phyloP scores from a whole-genome alignment of 2,888 invertebrate genomes.

The Drosophila cognata region DNA sequence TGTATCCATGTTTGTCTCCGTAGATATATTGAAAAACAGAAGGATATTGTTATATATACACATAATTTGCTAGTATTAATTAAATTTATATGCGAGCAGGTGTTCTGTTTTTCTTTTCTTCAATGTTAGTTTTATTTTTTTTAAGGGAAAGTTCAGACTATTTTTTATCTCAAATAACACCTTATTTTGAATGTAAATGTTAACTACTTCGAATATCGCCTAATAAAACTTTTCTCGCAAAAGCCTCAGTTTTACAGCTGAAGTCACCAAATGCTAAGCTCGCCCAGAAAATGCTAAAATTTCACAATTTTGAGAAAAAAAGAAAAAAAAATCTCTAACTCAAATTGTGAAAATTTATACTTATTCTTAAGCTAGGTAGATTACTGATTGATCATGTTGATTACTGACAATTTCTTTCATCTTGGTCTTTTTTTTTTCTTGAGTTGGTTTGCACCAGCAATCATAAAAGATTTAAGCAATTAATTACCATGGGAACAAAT shows the following conservation, averaged over 20 bases:
- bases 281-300: neutral
- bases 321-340: neutral
- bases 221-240: neutral
- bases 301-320: neutral
- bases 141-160: neutral
- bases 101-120: neutral
- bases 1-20: neutral
- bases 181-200: neutral
- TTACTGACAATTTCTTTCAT: neutral
- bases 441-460: neutral
- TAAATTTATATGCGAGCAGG: constrained; percentile 1
- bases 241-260: neutral
- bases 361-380: neutral
- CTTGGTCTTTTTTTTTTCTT: neutral
- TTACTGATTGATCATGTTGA: neutral
- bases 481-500: neutral
- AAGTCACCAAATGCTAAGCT: neutral
- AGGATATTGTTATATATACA: neutral
- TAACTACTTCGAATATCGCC: neutral
- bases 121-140: neutral
- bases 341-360: neutral
- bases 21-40: neutral
- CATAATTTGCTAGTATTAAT: neutral
- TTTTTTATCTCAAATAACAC: neutral
- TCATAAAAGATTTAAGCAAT: neutral